These are phyloP conservation scores for Melitaea cinxia DNA, from an alignment of 1,140 invertebrate species.

Conservation along the genomic window DNA sequence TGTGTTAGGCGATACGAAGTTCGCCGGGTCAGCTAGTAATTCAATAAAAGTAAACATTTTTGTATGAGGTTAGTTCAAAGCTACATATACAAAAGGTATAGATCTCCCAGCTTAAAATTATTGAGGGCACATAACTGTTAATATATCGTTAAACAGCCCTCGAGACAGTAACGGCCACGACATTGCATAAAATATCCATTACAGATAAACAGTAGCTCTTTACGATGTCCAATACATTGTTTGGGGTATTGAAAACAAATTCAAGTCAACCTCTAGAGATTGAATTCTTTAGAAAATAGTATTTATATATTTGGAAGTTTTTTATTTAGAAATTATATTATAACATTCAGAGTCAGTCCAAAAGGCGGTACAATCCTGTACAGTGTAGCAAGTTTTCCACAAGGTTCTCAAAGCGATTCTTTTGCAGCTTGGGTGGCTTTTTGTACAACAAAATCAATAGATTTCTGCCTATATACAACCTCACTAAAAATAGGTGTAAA, in stretches of 20 bases:
- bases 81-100: slow-evolving; percentile 10
- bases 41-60: no score
- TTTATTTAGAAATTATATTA: no score
- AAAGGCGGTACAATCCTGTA: no score
- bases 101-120: slow-evolving; percentile 32
- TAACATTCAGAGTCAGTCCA: no score
- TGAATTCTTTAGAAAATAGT: slow-evolving; percentile 1
- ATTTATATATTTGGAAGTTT: background rate
- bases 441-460: no score
- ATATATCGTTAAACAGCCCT: slow-evolving; percentile 38
- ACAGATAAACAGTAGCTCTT: slow-evolving; percentile 55
- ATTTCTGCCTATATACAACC: no score
- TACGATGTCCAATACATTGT: slow-evolving; percentile 51
- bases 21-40: no score
- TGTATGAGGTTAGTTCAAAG: background rate
- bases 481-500: no score
- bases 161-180: slow-evolving; percentile 40
- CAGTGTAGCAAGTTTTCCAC: no score
- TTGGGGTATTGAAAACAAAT: slow-evolving; percentile 49
- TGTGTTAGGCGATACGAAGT: no score
- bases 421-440: no score
- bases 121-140: slow-evolving; percentile 40
- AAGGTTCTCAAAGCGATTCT: no score
- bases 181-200: slow-evolving; percentile 63
- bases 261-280: slow-evolving; percentile 9